Conservation (phyloP, 2,888 invertebrate species). For the Nomada ruficornis region DNA sequence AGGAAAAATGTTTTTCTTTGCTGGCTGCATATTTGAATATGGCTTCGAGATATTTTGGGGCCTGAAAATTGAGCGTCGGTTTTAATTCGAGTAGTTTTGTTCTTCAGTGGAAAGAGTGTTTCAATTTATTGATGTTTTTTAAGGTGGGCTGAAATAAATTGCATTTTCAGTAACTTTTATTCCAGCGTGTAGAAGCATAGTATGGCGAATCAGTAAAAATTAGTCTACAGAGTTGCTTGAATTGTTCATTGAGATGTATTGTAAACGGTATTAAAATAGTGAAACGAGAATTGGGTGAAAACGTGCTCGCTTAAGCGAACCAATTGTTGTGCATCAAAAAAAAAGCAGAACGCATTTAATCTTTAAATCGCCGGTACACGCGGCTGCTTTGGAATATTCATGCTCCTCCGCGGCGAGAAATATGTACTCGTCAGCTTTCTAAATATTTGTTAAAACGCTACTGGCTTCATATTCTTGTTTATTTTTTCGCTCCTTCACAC, state of each 20-base stretch:
- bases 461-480: not conserved
- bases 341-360: conserved; percentile 16
- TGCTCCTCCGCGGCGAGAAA: conserved; percentile 13
- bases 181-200: too few species aligned
- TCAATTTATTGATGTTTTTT: too few species aligned
- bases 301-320: conserved; percentile 14
- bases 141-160: too few species aligned
- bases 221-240: not conserved
- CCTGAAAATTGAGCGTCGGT: too few species aligned
- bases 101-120: too few species aligned
- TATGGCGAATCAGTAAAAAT: not conserved
- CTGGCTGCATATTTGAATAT: too few species aligned
- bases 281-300: conserved; percentile 22
- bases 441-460: conserved; percentile 16
- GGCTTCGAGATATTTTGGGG: too few species aligned
- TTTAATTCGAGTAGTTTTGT: too few species aligned
- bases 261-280: not conserved
- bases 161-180: too few species aligned
- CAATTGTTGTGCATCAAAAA: conserved; percentile 17
- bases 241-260: conserved; percentile 8
- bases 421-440: conserved; percentile 37
- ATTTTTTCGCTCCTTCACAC: not conserved
- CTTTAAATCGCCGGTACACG: conserved; percentile 16
- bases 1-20: too few species aligned
- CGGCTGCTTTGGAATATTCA: conserved; percentile 36